Conservation (phyloP, 2,888 invertebrate species). For the Heliconius sara region DNA sequence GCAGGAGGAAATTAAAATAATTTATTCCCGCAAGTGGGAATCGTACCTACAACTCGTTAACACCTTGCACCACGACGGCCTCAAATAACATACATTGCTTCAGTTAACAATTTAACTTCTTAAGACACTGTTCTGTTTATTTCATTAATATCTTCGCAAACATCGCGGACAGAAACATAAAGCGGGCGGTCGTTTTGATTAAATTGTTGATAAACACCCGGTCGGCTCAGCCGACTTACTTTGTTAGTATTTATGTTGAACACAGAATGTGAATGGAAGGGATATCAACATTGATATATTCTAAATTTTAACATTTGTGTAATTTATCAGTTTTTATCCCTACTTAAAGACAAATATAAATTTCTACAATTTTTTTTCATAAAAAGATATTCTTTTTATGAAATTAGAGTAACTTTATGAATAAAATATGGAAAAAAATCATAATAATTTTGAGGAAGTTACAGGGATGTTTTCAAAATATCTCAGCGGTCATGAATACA, state of each 20-base stretch:
- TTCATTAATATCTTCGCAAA: slow-evolving; percentile 34
- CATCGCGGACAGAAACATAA: slow-evolving; percentile 41
- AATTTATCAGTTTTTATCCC: too few species aligned
- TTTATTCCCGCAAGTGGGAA: background rate
- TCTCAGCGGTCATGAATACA: too few species aligned
- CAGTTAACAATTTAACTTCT: slow-evolving; percentile 3
- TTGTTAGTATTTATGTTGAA: slow-evolving; percentile 29
- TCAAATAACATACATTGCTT: background rate
- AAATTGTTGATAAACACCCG: slow-evolving; percentile 47
- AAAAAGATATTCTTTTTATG: too few species aligned
- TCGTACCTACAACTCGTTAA: background rate
- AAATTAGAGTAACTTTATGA: too few species aligned
- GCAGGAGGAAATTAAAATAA: too few species aligned
- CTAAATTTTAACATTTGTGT: background rate
- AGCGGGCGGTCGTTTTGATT: slow-evolving; percentile 45
- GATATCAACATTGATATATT: background rate
- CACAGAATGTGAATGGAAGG: background rate
- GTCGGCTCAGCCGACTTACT: slow-evolving; percentile 26
- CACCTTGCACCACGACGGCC: background rate
- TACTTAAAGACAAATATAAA: too few species aligned
- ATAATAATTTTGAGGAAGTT: too few species aligned
- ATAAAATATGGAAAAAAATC: too few species aligned
- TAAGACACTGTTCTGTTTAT: slow-evolving; percentile 21
- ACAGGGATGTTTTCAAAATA: too few species aligned
- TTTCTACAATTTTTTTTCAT: too few species aligned